These are phyloP conservation scores for Pseudopodoces humilis DNA, from an alignment of 2,113 vertebrate genomes.

Conservation along the genomic window DNA sequence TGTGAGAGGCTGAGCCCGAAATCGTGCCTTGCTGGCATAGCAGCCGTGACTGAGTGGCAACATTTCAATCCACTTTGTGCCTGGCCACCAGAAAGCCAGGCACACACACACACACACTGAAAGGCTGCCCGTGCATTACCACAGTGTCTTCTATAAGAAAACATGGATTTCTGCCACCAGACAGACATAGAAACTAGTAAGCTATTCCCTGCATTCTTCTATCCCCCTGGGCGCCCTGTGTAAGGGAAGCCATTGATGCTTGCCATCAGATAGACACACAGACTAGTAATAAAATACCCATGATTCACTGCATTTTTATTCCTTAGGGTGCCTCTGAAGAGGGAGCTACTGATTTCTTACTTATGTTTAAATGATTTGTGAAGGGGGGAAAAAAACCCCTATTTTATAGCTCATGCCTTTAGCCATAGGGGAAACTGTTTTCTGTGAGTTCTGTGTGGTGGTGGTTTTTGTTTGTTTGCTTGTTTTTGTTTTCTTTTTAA, in stretches of 20 bases:
- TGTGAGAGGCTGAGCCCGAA: neutral
- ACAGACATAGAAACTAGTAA: slow-evolving; percentile 70
- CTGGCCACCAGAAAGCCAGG: slow-evolving; percentile 35
- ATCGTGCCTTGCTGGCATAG: neutral
- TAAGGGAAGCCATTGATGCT: slow-evolving; percentile 69
- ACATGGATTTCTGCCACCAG: slow-evolving; percentile 64
- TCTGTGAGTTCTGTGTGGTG: neutral
- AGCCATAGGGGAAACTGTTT: neutral
- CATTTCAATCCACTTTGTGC: slow-evolving; percentile 29
- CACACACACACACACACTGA: neutral
- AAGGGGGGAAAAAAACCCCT: neutral
- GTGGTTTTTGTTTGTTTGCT: neutral
- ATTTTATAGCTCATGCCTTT: slow-evolving; percentile 18
- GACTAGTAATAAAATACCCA: slow-evolving; percentile 59
- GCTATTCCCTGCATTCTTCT: slow-evolving; percentile 67
- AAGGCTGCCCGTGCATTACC: slow-evolving; percentile 17
- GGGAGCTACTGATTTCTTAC: slow-evolving; percentile 63
- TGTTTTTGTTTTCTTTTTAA: neutral
- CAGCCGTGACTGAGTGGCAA: neutral
- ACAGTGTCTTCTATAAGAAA: slow-evolving; percentile 59
- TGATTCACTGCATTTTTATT: slow-evolving; percentile 65
- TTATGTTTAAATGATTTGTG: slow-evolving; percentile 63
- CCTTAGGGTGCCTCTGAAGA: slow-evolving; percentile 57
- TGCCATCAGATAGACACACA: slow-evolving; percentile 67
- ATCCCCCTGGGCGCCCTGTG: slow-evolving; percentile 41